phyloP scores from a whole-genome alignment of 2,797 vertebrate species.

The Myotis vivesi region DNA sequence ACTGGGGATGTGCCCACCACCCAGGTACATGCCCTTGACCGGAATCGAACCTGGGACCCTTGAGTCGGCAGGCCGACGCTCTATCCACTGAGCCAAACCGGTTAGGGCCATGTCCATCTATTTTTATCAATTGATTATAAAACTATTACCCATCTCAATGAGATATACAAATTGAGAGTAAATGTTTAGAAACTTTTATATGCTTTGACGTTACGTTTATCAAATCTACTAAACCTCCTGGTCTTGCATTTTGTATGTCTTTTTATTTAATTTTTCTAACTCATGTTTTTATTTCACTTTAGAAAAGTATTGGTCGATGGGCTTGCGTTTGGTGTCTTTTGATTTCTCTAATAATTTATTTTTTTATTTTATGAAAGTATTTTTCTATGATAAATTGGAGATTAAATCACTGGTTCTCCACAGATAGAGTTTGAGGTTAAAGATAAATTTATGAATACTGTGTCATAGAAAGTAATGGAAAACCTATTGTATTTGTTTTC shows the following conservation, averaged over 20 bases:
- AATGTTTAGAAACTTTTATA: slow-evolving; percentile 20
- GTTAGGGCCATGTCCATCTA: too few relatives aligned
- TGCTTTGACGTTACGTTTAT: not conserved
- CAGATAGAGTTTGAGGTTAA: slow-evolving; percentile 1
- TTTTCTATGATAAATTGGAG: not conserved
- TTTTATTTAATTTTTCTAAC: slow-evolving; percentile 22
- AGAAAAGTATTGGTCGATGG: not conserved
- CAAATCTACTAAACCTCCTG: not conserved
- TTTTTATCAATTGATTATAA: not conserved
- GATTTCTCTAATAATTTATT: slow-evolving; percentile 20
- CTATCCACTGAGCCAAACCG: too few relatives aligned
- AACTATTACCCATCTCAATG: not conserved
- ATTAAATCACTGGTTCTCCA: not conserved
- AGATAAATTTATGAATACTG: not conserved
- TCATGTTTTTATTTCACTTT: slow-evolving; percentile 34
- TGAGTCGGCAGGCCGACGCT: too few relatives aligned
- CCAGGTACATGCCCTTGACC: too few relatives aligned
- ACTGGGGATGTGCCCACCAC: too few relatives aligned
- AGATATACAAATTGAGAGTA: not conserved
- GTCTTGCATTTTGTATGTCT: not conserved
- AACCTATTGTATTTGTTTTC: not conserved
- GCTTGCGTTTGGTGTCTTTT: slow-evolving; percentile 17
- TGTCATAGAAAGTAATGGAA: not conserved
- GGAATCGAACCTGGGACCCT: too few relatives aligned
- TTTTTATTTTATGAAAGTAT: slow-evolving; percentile 20